Conservation (phyloP, 2,888 invertebrate genomes). For the Piscicola geometra region DNA sequence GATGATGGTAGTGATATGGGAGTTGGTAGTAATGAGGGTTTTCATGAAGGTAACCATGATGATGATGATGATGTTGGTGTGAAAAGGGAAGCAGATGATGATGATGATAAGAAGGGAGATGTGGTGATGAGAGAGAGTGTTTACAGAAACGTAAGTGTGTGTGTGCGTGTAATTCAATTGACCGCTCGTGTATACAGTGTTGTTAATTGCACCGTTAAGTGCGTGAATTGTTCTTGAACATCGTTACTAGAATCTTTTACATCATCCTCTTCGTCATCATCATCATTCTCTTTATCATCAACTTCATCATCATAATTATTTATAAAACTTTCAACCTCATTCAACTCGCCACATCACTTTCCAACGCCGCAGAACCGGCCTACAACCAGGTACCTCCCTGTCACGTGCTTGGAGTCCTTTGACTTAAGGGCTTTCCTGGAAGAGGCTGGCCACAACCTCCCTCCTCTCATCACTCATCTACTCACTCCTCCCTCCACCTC, state of each 20-base stretch:
- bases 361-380: background rate
- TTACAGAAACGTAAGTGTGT: slow-evolving; percentile 3
- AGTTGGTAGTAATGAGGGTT: background rate
- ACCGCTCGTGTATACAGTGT: too few relatives aligned
- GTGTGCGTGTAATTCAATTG: too few relatives aligned
- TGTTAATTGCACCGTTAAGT: too few relatives aligned
- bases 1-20: background rate
- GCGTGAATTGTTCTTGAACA: too few relatives aligned
- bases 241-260: too few relatives aligned
- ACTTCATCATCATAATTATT: too few relatives aligned
- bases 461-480: background rate
- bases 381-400: background rate
- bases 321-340: too few relatives aligned
- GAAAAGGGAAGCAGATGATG: background rate
- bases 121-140: slow-evolving; percentile 13
- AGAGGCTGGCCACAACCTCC: slow-evolving; percentile 1
- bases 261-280: too few relatives aligned
- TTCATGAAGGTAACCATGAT: background rate
- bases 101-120: background rate
- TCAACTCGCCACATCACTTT: too few relatives aligned
- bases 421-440: background rate
- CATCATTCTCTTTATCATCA: too few relatives aligned
- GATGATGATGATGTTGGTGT: background rate
- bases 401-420: background rate
- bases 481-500: background rate